phyloP scores from a whole-genome alignment of 2,888 invertebrate genomes.

The Mimachlamys varia region DNA sequence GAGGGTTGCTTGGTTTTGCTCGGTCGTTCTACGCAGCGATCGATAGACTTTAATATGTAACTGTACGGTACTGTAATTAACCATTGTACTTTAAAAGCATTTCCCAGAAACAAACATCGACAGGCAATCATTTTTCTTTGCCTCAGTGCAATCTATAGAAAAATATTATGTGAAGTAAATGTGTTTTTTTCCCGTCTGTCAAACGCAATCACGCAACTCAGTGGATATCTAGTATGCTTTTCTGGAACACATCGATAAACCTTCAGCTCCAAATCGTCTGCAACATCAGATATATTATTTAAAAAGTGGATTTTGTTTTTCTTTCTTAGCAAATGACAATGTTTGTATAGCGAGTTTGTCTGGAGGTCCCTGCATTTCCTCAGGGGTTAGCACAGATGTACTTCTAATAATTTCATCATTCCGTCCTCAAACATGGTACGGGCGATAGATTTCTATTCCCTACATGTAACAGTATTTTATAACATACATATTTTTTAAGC shows the following conservation, averaged over 20 bases:
- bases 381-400: too few relatives aligned
- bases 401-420: too few relatives aligned
- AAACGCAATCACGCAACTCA: neutral
- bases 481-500: too few relatives aligned
- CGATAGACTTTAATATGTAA: neutral
- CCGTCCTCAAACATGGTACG: too few relatives aligned
- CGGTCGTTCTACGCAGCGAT: neutral
- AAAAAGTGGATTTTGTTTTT: too few relatives aligned
- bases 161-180: neutral
- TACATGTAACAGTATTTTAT: too few relatives aligned
- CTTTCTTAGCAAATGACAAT: too few relatives aligned
- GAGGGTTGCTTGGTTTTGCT: neutral
- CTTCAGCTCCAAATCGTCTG: too few relatives aligned
- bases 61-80: neutral
- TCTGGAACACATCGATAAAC: neutral
- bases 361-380: too few relatives aligned
- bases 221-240: neutral
- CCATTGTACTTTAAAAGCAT: slow-evolving; percentile 3
- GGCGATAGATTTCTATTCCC: too few relatives aligned
- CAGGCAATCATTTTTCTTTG: neutral
- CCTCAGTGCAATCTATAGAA: neutral
- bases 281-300: neutral
- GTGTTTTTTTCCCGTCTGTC: neutral
- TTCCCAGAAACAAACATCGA: neutral
- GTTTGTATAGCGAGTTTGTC: too few relatives aligned